These are phyloP conservation scores for Caenorhabditis sp. DNA, from an alignment of 2,888 invertebrate species.

Conservation along the genomic window DNA sequence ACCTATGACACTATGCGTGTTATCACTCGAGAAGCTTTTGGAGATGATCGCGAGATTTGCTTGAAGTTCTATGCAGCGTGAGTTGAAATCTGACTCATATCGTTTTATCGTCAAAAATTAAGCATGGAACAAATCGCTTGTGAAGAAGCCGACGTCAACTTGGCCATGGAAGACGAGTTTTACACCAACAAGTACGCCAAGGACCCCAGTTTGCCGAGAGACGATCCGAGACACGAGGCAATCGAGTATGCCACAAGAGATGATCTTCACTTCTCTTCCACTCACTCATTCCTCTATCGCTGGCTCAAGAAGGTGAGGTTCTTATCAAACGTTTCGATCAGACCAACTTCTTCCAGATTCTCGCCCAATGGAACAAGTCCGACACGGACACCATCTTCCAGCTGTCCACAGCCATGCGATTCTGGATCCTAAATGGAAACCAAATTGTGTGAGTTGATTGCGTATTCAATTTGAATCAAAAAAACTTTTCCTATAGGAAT, in stretches of 20 bases:
- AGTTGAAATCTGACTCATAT: background rate
- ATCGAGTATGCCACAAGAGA: background rate
- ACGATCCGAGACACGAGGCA: background rate
- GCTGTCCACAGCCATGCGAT: background rate
- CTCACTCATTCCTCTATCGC: slow-evolving; percentile 32
- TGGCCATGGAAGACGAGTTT: slow-evolving; percentile 50
- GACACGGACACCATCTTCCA: background rate
- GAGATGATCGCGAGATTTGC: slow-evolving; percentile 18
- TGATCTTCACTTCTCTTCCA: slow-evolving; percentile 37
- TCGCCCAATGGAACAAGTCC: slow-evolving; percentile 23
- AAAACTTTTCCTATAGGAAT: too few species aligned
- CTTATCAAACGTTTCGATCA: background rate
- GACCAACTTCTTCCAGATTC: slow-evolving; percentile 28
- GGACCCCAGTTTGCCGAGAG: background rate
- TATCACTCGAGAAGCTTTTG: slow-evolving; percentile 35
- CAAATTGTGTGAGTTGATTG: too few species aligned
- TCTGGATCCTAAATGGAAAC: background rate
- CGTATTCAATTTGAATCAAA: too few species aligned
- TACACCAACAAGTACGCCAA: slow-evolving; percentile 40
- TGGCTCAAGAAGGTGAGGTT: slow-evolving; percentile 62
- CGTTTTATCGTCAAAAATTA: background rate
- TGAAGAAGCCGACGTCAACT: slow-evolving; percentile 30
- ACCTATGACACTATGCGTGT: slow-evolving; percentile 43
- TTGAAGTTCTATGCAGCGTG: slow-evolving; percentile 36
- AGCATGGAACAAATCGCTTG: slow-evolving; percentile 57